Base-by-base conservation (phyloP, 2,113 vertebrate genomes). In the Pholis gunnellus region DNA sequence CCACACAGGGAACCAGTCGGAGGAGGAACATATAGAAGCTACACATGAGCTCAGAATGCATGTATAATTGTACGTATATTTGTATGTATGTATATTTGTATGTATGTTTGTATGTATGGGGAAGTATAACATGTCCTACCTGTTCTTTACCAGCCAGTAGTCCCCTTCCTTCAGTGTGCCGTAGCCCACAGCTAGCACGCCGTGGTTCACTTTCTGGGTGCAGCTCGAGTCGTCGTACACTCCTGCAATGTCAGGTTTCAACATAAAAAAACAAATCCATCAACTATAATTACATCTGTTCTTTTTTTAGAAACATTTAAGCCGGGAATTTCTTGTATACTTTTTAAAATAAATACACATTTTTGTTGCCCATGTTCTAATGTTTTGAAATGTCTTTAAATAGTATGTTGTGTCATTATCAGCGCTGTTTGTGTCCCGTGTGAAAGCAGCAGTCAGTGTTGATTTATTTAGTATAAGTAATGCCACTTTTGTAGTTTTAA, bases 91-190 rank as follows among this genome's bases (percentile, higher is more conserved):
- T 44, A 44, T 44, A 2, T 29, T 29, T 11, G 52, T 25, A 5
- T 38, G 6, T 56, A 4, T 66, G 9, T 10, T 6, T n/a, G 31
- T 17, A 18, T 56, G 14, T 34, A 2, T 59, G 11, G 9, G 48
- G 48, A 6, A 54, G 56, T 38, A 6, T 27, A 40, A 9, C 36
- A 4, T 0, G 22, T 61, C 81, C 83, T 92, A 98, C 98, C 98
- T 99, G 95, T 99, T 99, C 90, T 99, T 99, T 48, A 99, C 92
- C 50, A 99, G 95, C 98, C 98, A 99, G 31, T 95, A 99, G 18
- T 99, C 97, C 56, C 95, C 89, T 9, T 96, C 95, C 0, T 92
- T n/a, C 1, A 95, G 63, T 0, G 88, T 95, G 2, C 98, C 98
- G 0, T 99, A 99, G 8, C 98, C 98, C 0, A 97, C 78, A 0